Evolutionary conservation across 2,797 vertebrate species (phyloP).

Genomic region (Hybognathus amarus): DNA sequence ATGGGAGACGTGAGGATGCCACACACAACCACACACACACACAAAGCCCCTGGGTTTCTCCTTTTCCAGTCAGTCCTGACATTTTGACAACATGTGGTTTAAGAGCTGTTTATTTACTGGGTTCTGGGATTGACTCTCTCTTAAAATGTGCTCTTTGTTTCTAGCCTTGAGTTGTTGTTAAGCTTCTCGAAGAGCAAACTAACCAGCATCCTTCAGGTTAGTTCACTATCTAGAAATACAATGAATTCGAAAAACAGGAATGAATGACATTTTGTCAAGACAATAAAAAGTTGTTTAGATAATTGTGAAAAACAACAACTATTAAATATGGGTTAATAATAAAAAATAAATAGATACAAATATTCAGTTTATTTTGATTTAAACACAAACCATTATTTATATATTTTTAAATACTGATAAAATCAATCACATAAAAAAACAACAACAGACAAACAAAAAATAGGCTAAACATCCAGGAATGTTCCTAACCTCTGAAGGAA

Average conservation of each 20-base stretch:
- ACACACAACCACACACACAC: slow-evolving; percentile 3
- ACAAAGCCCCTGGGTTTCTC: slow-evolving; percentile 19
- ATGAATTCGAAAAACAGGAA: neutral
- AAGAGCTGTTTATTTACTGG: slow-evolving; percentile 48
- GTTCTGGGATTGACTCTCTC: slow-evolving; percentile 40
- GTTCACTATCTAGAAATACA: neutral
- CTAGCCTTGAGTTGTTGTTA: slow-evolving; percentile 41
- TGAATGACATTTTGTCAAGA: neutral
- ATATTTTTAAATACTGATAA: too few species aligned
- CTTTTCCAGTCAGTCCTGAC: slow-evolving; percentile 36
- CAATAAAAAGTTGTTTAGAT: too few species aligned
- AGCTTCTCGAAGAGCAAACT: slow-evolving; percentile 36
- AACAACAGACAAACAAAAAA: too few species aligned
- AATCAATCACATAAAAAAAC: too few species aligned
- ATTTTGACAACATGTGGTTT: slow-evolving; percentile 47
- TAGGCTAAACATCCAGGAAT: too few species aligned
- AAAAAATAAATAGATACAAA: too few species aligned
- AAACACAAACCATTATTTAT: too few species aligned
- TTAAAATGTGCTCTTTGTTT: slow-evolving; percentile 45
- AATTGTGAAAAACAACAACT: too few species aligned
- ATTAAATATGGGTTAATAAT: too few species aligned
- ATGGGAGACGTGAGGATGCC: neutral
- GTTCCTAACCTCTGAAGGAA: neutral
- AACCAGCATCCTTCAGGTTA: slow-evolving; percentile 27
- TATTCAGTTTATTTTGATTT: too few species aligned